Evolutionary conservation across 2,797 vertebrate genomes (phyloP).

Genomic region (Parotocinclus haroldoi): DNA sequence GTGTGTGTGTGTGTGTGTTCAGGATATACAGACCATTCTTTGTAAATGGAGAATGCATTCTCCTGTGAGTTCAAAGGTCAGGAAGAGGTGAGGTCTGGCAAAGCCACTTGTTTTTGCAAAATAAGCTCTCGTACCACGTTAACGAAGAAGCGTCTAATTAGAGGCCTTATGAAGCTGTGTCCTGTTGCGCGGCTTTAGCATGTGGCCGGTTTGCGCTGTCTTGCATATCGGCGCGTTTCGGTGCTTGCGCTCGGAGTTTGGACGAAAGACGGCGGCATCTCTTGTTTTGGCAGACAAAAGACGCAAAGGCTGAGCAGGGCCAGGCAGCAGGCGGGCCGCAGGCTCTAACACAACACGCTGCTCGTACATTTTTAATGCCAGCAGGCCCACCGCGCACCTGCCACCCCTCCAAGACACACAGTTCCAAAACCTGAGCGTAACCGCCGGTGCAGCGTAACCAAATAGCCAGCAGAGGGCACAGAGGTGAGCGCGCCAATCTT

Average conservation of each 20-base stretch:
- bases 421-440: not conserved
- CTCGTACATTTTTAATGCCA: conserved; percentile 41
- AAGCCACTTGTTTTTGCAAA: not conserved
- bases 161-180: too few relatives aligned
- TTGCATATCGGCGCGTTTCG: too few relatives aligned
- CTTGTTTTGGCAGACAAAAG: conserved; percentile 44
- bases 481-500: not conserved
- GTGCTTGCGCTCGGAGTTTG: not conserved
- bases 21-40: conserved; percentile 30
- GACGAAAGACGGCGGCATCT: conserved; percentile 10
- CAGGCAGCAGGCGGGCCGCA: conserved; percentile 33
- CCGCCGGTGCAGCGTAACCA: not conserved
- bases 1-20: conserved; percentile 56
- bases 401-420: conserved; percentile 23
- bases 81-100: conserved; percentile 5
- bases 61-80: conserved; percentile 26
- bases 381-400: conserved; percentile 43
- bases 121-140: not conserved
- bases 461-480: conserved; percentile 35
- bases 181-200: too few relatives aligned
- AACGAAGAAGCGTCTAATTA: too few relatives aligned
- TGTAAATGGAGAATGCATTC: conserved; percentile 34
- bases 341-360: conserved; percentile 34
- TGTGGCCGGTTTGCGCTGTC: too few relatives aligned
- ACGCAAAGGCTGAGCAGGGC: conserved; percentile 31